phyloP scores from a whole-genome alignment of 2,888 invertebrate species.

The Stenichneumon culpator region DNA sequence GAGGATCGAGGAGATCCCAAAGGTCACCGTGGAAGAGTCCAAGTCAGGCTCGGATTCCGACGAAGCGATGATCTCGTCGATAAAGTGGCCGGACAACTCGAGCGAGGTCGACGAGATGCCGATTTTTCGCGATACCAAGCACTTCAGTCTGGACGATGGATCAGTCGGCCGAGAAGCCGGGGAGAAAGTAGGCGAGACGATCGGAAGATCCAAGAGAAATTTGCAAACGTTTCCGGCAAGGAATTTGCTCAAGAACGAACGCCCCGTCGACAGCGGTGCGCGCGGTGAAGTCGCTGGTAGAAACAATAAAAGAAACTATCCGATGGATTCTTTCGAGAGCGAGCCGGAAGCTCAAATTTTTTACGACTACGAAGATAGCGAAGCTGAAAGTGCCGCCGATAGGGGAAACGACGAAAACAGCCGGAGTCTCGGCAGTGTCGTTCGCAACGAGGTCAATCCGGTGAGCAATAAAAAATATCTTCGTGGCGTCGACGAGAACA shows the following conservation, averaged over 20 bases:
- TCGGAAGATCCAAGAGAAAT: conserved; percentile 27
- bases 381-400: background rate
- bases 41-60: background rate
- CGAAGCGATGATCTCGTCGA: background rate
- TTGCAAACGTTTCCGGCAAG: background rate
- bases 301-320: conserved; percentile 34
- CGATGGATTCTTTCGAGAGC: conserved; percentile 3
- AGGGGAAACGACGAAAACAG: conserved; percentile 21
- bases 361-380: conserved; percentile 55
- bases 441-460: conserved; percentile 3
- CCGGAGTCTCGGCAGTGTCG: conserved; percentile 25
- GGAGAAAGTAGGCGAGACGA: background rate
- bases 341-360: conserved; percentile 34
- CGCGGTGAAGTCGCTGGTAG: background rate
- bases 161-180: background rate
- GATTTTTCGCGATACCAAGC: background rate
- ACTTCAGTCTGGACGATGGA: background rate
- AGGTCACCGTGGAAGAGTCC: background rate
- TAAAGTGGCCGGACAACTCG: background rate
- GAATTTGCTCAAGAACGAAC: conserved; percentile 18
- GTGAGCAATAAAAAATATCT: background rate
- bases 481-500: background rate
- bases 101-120: conserved; percentile 19
- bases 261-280: background rate
- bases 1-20: conserved; percentile 5